Conservation (phyloP, 2,888 invertebrate genomes). For the Drosophila austrosaltans region DNA sequence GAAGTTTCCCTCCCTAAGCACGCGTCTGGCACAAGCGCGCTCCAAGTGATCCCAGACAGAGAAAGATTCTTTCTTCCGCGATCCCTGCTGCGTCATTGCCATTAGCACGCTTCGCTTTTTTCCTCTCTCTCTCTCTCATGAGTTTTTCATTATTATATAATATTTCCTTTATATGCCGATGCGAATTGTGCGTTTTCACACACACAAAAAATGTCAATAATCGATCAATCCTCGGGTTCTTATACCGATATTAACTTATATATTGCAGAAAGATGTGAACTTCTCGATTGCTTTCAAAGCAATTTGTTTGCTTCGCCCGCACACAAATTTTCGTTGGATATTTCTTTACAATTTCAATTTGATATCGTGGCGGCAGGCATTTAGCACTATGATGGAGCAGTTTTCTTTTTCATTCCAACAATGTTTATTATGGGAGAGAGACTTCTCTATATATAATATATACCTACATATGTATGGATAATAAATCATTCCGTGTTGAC, state of each 20-base stretch:
- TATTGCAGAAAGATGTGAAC: slow-evolving; percentile 4
- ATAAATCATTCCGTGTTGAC: slow-evolving; percentile 55
- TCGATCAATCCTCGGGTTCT: slow-evolving; percentile 55
- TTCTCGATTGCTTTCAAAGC: slow-evolving; percentile 9
- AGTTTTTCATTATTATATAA: slow-evolving; percentile 77
- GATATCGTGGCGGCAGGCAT: slow-evolving; percentile 43
- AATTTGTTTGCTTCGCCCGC: slow-evolving; percentile 76
- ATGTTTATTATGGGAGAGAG: not conserved
- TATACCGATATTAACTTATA: not conserved
- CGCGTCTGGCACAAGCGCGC: slow-evolving; percentile 69
- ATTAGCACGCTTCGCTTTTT: slow-evolving; percentile 34
- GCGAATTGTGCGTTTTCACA: slow-evolving; percentile 72
- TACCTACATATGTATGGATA: not conserved
- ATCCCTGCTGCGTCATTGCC: slow-evolving; percentile 56
- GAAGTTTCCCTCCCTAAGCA: slow-evolving; percentile 56
- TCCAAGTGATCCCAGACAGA: slow-evolving; percentile 43
- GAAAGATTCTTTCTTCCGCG: not conserved
- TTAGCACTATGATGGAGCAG: slow-evolving; percentile 76
- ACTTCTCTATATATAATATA: slow-evolving; percentile 3
- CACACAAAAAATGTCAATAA: slow-evolving; percentile 50
- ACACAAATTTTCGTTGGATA: slow-evolving; percentile 44
- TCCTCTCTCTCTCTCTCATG: slow-evolving; percentile 53
- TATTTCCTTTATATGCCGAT: slow-evolving; percentile 46
- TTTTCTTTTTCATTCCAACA: slow-evolving; percentile 42
- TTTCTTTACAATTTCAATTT: slow-evolving; percentile 28